A percentile compares a stretch with the other conserved stretches of the same genome.
phyloP scores from a whole-genome alignment of 2,888 invertebrate species.

The Hedya salicella region DNA sequence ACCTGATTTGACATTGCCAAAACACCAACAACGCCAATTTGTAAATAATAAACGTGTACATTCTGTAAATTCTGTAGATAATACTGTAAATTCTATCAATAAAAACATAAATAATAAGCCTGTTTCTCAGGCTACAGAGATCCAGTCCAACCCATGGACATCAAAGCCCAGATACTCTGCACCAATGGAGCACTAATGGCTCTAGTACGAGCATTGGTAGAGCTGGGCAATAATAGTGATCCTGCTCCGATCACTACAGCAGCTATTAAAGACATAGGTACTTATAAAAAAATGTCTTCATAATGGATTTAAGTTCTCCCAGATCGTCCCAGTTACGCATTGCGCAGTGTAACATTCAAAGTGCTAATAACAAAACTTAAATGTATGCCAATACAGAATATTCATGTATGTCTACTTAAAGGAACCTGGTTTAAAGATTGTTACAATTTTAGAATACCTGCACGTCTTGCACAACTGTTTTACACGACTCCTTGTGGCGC shows the following conservation, averaged over 20 bases:
- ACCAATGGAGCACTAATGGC: too few species aligned
- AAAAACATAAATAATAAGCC: too few species aligned
- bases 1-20: not conserved
- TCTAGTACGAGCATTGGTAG: too few species aligned
- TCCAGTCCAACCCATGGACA: too few species aligned
- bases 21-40: not conserved
- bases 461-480: too few species aligned
- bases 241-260: not conserved
- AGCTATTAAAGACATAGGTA: not conserved
- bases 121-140: too few species aligned
- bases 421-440: constrained; percentile 1
- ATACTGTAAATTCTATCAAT: too few species aligned
- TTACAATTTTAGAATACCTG: not conserved
- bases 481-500: too few species aligned
- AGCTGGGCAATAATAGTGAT: too few species aligned
- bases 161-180: too few species aligned
- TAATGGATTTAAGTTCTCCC: not conserved
- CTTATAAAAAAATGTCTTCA: not conserved
- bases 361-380: not conserved
- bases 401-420: not conserved
- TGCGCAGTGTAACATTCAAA: not conserved
- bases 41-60: too few species aligned
- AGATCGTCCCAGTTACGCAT: not conserved
- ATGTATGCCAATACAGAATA: not conserved
- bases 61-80: too few species aligned